phyloP scores from a whole-genome alignment of 2,888 invertebrate genomes.

The Stenolophus ochropezus region DNA sequence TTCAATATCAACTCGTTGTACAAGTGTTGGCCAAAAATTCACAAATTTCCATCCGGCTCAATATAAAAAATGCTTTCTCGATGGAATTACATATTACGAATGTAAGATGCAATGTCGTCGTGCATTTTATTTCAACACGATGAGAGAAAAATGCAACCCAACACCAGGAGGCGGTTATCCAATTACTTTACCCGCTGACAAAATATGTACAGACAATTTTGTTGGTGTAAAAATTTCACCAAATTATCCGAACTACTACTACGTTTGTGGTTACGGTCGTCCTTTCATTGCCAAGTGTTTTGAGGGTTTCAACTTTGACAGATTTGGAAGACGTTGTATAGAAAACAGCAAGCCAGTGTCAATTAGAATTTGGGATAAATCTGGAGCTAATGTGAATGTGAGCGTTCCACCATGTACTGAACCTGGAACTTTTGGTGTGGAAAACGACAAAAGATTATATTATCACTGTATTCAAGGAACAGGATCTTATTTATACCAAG shows the following conservation, averaged over 20 bases:
- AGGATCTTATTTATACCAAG: constrained; percentile 65
- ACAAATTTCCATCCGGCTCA: background rate
- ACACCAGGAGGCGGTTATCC: constrained; percentile 72
- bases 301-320: constrained; percentile 68
- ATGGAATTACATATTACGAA: constrained; percentile 16
- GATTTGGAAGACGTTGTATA: constrained; percentile 64
- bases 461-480: constrained; percentile 68
- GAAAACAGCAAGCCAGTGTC: background rate
- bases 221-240: constrained; percentile 71
- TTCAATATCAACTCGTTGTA: constrained; percentile 16
- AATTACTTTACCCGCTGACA: constrained; percentile 58
- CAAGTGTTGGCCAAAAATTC: background rate
- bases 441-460: constrained; percentile 69
- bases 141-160: constrained; percentile 67
- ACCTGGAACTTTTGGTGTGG: constrained; percentile 70
- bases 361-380: constrained; percentile 60
- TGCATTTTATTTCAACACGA: constrained; percentile 68
- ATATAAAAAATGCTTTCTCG: constrained; percentile 3
- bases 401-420: constrained; percentile 66
- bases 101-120: background rate
- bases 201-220: constrained; percentile 70
- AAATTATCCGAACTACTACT: constrained; percentile 71
- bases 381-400: constrained; percentile 64
- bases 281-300: constrained; percentile 72
- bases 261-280: constrained; percentile 71